Evolutionary conservation across 2,797 vertebrate species (phyloP), one percentile per base, ranked within the genome.

Genomic region (Heteromormyrus szaboi): DNA sequence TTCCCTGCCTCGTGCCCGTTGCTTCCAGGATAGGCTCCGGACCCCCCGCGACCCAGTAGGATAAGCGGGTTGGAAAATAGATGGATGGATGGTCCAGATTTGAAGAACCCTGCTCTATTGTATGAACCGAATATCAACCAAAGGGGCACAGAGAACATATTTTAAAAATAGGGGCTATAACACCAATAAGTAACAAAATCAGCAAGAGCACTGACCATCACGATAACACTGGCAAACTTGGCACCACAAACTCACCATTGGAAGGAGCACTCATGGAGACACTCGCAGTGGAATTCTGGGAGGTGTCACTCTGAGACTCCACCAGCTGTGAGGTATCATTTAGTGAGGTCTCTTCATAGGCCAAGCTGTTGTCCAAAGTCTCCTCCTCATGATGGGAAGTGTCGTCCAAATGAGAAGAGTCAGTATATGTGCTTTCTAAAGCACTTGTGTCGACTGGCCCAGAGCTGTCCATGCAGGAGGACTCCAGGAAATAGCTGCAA

Each of bases 171-270:
- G 29, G 65, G 29, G 12, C 12, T 72, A 41, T 9, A 41, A 79
- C 5, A n/a, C 37, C 72, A 44, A 46, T 22, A 33, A 9, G 76
- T 81, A 44, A 79, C 14, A 8, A 8, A 76, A 37, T 5, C 84
- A 51, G 84, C 14, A 76, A 68, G 14, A 33, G 14, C 17, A 85
- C 41, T n/a, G 19, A 25, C n/a, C 11, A 72, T 19, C 14, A 85
- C 25, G 0, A 44, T 2, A 4, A 25, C n/a, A 37, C 17, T 37
- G 4, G 12, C 1, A 56, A 25, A 79, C 8, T 22, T 1, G 72
- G 25, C 12, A 65, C 14, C 51, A 54, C 50, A 51, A 89, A 87
- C 87, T 89, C 91, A 96, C 96, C 95, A 94, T 92, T 93, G 76
- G 6, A 84, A 9, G 89, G 50, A 88, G 84, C 87, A 89, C 59